Evolutionary conservation across 2,113 vertebrate species (phyloP).

Genomic region (Gnathonemus echidnorhynchus): DNA sequence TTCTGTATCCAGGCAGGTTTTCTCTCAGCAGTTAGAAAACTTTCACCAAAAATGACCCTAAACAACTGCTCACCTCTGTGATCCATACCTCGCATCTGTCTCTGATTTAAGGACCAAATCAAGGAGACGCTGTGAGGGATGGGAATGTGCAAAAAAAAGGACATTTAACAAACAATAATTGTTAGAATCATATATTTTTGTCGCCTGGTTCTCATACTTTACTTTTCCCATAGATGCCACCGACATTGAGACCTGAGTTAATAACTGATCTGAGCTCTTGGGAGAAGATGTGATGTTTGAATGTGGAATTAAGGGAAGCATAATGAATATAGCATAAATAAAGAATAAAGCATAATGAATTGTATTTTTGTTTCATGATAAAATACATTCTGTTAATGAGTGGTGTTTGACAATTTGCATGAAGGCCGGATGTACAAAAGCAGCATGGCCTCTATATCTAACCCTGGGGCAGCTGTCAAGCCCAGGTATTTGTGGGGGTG

Average conservation of each 20-base stretch:
- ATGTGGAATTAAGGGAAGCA: not conserved
- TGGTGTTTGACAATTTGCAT: not conserved
- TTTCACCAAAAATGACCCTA: not conserved
- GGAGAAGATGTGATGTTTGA: not conserved
- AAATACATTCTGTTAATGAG: not conserved
- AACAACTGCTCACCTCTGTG: not conserved
- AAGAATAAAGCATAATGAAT: not conserved
- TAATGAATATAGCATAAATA: not conserved
- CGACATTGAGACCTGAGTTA: not conserved
- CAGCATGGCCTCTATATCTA: not conserved
- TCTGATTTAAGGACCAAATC: not conserved
- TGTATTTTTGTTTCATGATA: not conserved
- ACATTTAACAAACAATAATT: not conserved
- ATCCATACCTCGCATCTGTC: not conserved
- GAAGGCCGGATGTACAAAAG: not conserved
- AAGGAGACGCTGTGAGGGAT: not conserved
- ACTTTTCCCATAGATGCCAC: not conserved
- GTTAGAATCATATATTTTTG: not conserved
- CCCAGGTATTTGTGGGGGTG: not conserved
- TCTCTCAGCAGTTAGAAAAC: constrained; percentile 1
- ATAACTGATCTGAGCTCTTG: not conserved
- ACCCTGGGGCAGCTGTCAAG: not conserved
- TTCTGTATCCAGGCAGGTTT: constrained; percentile 18
- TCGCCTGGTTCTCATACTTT: not conserved
- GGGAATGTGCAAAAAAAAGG: not conserved